Evolutionary conservation across 2,113 vertebrate genomes (phyloP), one percentile per base, ranked within the genome.

Genomic region (Corapipo altera): DNA sequence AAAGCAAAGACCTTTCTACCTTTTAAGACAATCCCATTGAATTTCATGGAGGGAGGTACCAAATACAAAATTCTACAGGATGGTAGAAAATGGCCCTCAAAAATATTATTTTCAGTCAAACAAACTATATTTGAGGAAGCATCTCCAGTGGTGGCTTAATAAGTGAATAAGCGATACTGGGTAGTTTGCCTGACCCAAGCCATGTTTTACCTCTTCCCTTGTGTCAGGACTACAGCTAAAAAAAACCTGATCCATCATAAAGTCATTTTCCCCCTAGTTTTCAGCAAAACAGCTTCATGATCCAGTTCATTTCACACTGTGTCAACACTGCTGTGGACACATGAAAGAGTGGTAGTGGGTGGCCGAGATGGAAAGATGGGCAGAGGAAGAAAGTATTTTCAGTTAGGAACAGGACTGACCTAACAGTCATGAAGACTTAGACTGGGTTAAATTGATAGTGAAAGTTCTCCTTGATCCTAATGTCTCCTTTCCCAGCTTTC

Each of bases 21-120:
- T 91, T 75, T 78, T 70, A 73, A 88, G 74, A 66, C 37, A 46
- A 90, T 51, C 18, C 27, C 19, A 72, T 0, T 70, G 17, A 62
- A 66, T 79, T 88, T 75, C 26, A 41, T 32, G 18, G 33, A 33
- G 46, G 18, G 28, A 57, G 19, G 79, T 37, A 62, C 3, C 35
- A 82, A 86, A 83, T 8, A 72, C 11, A 65, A 10, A 92, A 89
- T 79, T 89, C 32, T 75, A 72, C 20, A 61, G 22, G 17, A 39
- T 12, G 17, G 32, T 61, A 79, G 11, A 78, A 96, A 93, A 92
- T 14, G 5, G 6, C 15, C 43, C 35, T 30, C 3, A 0, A 48
- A 81, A 89, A 81, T 9, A 41, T 59, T 89, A 18, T 65, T 86
- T 95, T 87, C 44, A 85, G 35, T 9, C 54, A 70, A 35, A 85